Evolutionary conservation across 2,113 vertebrate species (phyloP).

Genomic region (Pituophis catenifer): DNA sequence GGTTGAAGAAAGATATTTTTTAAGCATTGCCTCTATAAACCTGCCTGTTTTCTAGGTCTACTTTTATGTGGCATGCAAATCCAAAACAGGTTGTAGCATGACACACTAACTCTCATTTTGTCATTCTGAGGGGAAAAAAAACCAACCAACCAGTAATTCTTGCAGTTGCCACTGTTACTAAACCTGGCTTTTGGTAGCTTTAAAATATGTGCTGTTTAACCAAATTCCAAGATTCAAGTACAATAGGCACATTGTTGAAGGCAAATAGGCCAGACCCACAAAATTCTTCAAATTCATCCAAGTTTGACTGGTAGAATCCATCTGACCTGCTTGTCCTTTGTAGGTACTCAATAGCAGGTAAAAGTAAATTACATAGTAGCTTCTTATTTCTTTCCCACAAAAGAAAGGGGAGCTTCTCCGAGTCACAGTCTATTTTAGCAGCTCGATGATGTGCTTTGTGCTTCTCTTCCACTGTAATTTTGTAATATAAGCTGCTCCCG

Average conservation of each 20-base stretch:
- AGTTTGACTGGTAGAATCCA: conserved; percentile 13
- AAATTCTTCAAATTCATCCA: neutral
- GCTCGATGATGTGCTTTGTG: conserved; percentile 36
- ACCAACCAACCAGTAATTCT: neutral
- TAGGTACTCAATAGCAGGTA: conserved; percentile 58
- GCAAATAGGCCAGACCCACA: neutral
- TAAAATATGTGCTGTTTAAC: neutral
- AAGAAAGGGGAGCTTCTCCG: neutral
- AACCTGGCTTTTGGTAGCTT: neutral
- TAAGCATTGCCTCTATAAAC: neutral
- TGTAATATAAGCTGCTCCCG: conserved; percentile 52
- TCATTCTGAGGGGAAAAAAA: neutral
- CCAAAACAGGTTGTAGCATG: neutral
- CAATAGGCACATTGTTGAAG: neutral
- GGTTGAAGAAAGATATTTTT: neutral
- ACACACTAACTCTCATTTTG: neutral
- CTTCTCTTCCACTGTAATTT: conserved; percentile 34
- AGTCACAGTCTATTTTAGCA: conserved; percentile 60
- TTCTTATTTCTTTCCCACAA: conserved; percentile 39
- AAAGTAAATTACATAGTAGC: conserved; percentile 33
- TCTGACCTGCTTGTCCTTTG: conserved; percentile 15
- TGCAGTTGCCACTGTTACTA: neutral
- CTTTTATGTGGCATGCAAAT: neutral
- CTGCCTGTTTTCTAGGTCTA: neutral
- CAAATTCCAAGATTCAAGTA: neutral